Base-by-base conservation (phyloP, 2,797 vertebrate species). In the Acanthurus lineatus region DNA sequence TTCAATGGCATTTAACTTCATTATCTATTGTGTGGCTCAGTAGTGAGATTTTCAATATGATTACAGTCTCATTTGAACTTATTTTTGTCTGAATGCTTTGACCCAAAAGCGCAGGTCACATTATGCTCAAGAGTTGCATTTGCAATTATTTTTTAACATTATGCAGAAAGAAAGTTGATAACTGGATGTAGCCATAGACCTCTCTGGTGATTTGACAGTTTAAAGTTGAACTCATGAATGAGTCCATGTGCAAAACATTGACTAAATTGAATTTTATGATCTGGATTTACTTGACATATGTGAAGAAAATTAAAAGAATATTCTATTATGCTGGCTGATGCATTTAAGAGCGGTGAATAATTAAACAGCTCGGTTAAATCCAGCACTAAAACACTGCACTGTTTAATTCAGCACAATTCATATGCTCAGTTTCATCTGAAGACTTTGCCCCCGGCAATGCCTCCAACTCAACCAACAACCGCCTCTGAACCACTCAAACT, bases 351-450 rank as follows among this genome's bases (percentile, higher is more conserved):
- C 35, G n/a, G 78, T 95, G 61, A 94, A 95, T 95, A 91, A 94
- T 95, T 93, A 71, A 96, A 83, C 69, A 53, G 72, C 48, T 81
- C 77, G 60, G 85, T 90, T 88, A 81, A 91, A 91, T 89, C 81
- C 82, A 69, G 89, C 75, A 81, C 76, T 91, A 89, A 86, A 94
- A 90, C 74, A 69, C 72, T 10, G 75, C 45, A 73, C 89, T 89
- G 73, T 91, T 92, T 88, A 91, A 93, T 94, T 91, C 90, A 93
- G 90, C 76, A 84, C 88, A 78, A 84, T 94, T 95, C 92, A 95
- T 90, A 91, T 92, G 93, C 92, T 95, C 93, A 92, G 92, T 94
- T 95, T 94, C 93, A 93, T 94, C 86, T 85, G 75, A 89, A 88
- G 82, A 92, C 91, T 84, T 93, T 73, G 91, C 93, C 93, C 63